Base-by-base conservation (phyloP, 2,113 vertebrate genomes). In the Tretioscincus oriximinensis region DNA sequence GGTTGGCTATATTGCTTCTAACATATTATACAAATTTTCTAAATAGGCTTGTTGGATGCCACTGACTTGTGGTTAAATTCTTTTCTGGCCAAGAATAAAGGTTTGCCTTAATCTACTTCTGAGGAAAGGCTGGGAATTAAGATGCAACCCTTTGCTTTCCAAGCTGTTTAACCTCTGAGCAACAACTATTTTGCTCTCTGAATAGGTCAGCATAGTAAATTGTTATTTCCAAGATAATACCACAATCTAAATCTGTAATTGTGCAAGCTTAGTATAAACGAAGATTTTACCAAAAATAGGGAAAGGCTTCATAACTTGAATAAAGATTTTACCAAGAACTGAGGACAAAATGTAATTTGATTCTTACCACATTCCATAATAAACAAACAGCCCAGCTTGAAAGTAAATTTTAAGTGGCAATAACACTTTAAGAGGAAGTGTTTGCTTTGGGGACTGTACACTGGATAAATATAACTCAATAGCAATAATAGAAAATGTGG, bases 391-490 rank as follows among this genome's bases (percentile, higher is more conserved):
- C 9, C 21, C 69, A n/a, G 22, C 6, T 54, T 18, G 29, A 49
- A 77, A 49, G 7, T 77, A 41, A 68, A 68, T 78, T 78, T 49
- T 78, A 68, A 68, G 47, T 54, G 22, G 65, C 29, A 77, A 21
- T 69, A 70, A 20, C 22, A 45, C 78, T 22, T 1, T 22, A 28
- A 51, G 84, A 82, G 49, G 49, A 49, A 71, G 65, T 64, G 0
- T 83, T 60, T 11, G 61, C 16, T 58, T n/a, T 24, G 54, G 35
- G 47, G 70, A 73, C 49, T 61, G 60, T 76, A 82, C 81, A 10
- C 1, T 0, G 68, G 66, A 89, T 29, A 58, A 79, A 54, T 67
- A 26, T 51, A 31, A 41, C 18, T 51, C 69, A 61, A 65, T 29
- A 79, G 51, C 4, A 20, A 76, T 1, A 4, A 76, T 68, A 81